These are phyloP conservation scores for Clamator glandarius DNA, from an alignment of 2,797 vertebrate genomes.

Conservation along the genomic window DNA sequence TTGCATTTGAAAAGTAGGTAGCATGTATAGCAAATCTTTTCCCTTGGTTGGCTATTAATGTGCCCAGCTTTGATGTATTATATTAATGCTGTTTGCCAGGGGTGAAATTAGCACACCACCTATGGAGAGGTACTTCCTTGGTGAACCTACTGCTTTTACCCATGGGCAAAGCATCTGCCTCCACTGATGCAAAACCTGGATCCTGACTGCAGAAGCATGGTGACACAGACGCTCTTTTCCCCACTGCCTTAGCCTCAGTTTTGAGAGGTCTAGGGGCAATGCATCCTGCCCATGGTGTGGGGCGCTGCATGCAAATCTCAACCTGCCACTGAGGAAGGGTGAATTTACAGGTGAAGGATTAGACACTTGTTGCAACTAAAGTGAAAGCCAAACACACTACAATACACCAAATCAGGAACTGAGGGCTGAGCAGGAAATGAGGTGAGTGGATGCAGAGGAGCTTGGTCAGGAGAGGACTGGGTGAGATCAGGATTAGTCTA, in stretches of 20 bases:
- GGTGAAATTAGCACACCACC: constrained; percentile 49
- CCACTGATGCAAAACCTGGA: not conserved
- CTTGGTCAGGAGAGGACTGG: not conserved
- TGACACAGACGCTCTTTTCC: not conserved
- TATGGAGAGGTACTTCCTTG: constrained; percentile 30
- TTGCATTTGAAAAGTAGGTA: constrained; percentile 67
- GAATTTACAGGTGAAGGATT: not conserved
- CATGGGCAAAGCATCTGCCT: not conserved
- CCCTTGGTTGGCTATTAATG: constrained; percentile 43
- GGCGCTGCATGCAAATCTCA: not conserved
- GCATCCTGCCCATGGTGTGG: rapidly evolving
- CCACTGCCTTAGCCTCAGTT: not conserved
- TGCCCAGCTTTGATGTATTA: constrained; percentile 46
- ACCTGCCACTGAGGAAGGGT: not conserved
- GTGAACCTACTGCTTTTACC: constrained; percentile 12
- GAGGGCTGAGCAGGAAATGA: not conserved
- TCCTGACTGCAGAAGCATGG: not conserved
- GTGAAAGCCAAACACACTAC: rapidly evolving
- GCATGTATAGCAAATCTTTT: constrained; percentile 54
- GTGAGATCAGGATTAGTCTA: not conserved
- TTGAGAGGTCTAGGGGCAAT: not conserved
- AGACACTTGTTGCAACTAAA: not conserved
- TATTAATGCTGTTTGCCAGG: constrained; percentile 42
- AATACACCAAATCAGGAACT: not conserved
- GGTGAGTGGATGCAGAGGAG: not conserved